Evolutionary conservation across 2,888 invertebrate species (phyloP).

Genomic region (Lobophora halterata): DNA sequence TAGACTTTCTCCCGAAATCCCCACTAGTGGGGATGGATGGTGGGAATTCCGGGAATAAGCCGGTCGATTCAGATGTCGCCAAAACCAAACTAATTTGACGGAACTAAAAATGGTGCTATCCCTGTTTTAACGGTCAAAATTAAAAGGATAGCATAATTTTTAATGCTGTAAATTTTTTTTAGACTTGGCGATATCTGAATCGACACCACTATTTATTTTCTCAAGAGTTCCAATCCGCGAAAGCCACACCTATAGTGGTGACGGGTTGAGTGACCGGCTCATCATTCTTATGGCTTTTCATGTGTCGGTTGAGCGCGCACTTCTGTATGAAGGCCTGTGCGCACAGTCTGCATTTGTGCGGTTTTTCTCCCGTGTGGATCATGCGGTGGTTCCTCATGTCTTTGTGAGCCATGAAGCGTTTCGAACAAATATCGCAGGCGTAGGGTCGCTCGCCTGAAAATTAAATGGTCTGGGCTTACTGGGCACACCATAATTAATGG

Average conservation of each 20-base stretch:
- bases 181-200: too few species aligned
- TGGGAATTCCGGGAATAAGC: too few species aligned
- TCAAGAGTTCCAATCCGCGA: slow-evolving; percentile 24
- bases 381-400: slow-evolving; percentile 95
- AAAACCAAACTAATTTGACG: too few species aligned
- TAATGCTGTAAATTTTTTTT: too few species aligned
- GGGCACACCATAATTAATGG: too few species aligned
- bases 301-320: slow-evolving; percentile 95
- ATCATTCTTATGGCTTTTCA: slow-evolving; percentile 81
- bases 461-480: background rate
- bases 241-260: slow-evolving; percentile 11
- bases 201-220: background rate
- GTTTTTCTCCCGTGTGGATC: slow-evolving; percentile 95
- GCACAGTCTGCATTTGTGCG: slow-evolving; percentile 93
- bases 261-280: slow-evolving; percentile 15
- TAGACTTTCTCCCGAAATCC: too few species aligned
- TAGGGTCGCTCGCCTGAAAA: slow-evolving; percentile 86
- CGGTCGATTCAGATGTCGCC: too few species aligned
- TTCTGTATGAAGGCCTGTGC: slow-evolving; percentile 95
- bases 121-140: too few species aligned
- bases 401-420: slow-evolving; percentile 94
- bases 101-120: too few species aligned
- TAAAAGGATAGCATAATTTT: too few species aligned
- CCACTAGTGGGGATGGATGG: too few species aligned
- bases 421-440: slow-evolving; percentile 92